Conservation (phyloP, 2,888 invertebrate species). For the Drosophila niveifrons region DNA sequence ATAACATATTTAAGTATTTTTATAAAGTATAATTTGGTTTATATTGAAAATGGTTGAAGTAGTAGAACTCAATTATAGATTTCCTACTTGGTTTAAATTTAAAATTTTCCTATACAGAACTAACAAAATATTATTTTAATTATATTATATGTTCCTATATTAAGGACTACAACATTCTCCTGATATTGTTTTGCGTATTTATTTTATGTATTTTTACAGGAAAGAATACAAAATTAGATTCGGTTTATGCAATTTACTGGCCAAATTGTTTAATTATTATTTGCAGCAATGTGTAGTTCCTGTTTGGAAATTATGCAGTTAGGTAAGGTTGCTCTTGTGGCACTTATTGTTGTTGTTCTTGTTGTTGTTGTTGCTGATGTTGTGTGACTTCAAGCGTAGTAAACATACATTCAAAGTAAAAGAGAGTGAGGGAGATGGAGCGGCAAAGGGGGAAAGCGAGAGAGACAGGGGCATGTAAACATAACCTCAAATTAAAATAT, state of each 20-base stretch:
- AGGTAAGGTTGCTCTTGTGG: conserved; percentile 26
- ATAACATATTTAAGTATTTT: no score
- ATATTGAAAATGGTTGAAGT: no score
- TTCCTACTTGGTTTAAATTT: no score
- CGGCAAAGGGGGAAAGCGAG: not conserved
- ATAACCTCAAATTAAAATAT: conserved; percentile 80
- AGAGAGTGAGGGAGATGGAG: conserved; percentile 1
- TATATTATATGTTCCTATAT: no score
- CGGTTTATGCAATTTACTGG: not conserved
- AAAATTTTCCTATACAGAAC: no score
- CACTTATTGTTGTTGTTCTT: conserved; percentile 27
- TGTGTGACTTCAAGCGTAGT: conserved; percentile 64
- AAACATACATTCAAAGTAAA: conserved; percentile 22
- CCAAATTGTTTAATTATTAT: not conserved
- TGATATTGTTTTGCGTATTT: not conserved
- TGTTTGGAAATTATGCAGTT: conserved; percentile 36
- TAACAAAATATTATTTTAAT: no score
- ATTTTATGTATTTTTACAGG: not conserved
- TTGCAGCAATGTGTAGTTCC: conserved; percentile 41
- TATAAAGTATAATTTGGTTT: no score
- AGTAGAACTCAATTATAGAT: no score
- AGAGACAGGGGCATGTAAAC: conserved; percentile 60
- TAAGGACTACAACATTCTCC: no score
- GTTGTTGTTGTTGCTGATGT: conserved; percentile 46
- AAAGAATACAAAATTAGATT: not conserved